Evolutionary conservation across 2,797 vertebrate species (phyloP).

Genomic region (Xiphorhynchus erythropygius): DNA sequence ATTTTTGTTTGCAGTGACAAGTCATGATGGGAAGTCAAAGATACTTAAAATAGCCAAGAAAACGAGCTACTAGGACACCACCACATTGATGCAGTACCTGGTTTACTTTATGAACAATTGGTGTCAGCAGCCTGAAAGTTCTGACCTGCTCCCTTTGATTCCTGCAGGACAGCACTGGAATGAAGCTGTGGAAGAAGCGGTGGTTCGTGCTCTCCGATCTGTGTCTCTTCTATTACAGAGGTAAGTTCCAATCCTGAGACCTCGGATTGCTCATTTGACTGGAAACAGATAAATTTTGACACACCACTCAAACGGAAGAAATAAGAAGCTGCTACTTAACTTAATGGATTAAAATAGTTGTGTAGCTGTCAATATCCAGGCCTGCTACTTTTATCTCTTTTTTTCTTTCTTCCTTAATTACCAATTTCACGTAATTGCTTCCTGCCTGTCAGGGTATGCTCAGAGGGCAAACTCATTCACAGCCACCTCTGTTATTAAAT

Average conservation of each 20-base stretch:
- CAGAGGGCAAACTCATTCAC: not conserved
- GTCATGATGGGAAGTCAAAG: not conserved
- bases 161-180: constrained; percentile 92
- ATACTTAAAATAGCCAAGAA: not conserved
- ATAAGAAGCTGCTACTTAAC: not conserved
- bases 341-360: not conserved
- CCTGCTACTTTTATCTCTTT: not conserved
- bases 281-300: not conserved
- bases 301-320: not conserved
- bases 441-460: not conserved
- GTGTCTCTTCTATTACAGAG: constrained; percentile 98
- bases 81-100: not conserved
- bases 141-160: not conserved
- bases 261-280: not conserved
- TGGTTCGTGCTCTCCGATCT: constrained; percentile 98
- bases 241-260: constrained; percentile 75
- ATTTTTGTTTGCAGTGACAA: not conserved
- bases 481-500: not conserved
- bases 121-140: not conserved
- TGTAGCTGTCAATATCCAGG: not conserved
- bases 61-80: not conserved
- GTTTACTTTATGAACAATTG: not conserved
- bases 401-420: not conserved
- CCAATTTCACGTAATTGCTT: not conserved
- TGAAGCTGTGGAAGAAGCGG: constrained; percentile 98